phyloP scores from a whole-genome alignment of 2,797 vertebrate species.

The Catostomus latipinnis region DNA sequence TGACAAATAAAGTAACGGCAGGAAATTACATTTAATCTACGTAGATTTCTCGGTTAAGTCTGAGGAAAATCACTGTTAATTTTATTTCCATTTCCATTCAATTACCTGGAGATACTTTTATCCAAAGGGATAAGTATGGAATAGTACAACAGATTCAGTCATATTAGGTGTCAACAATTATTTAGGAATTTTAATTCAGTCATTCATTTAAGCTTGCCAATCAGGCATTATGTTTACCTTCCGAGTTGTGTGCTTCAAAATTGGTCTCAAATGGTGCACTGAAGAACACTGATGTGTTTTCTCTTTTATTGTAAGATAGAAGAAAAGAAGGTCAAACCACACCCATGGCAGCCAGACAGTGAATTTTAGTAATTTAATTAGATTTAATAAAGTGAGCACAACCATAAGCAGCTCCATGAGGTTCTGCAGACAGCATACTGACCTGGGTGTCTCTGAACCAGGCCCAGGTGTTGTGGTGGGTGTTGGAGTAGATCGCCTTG shows the following conservation, averaged over 20 bases:
- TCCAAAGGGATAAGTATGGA: too few relatives aligned
- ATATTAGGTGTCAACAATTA: too few relatives aligned
- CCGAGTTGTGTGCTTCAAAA: conserved; percentile 85
- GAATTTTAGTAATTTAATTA: neutral
- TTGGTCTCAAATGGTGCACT: conserved; percentile 87
- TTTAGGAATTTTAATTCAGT: neutral
- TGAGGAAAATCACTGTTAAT: too few relatives aligned
- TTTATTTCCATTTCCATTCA: too few relatives aligned
- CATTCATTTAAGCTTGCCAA: neutral
- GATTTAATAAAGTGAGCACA: conserved; percentile 6
- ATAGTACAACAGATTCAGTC: too few relatives aligned
- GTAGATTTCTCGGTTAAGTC: too few relatives aligned
- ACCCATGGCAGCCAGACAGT: neutral
- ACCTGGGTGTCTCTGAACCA: conserved; percentile 74
- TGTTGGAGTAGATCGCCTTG: conserved; percentile 90
- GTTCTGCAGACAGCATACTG: conserved; percentile 30
- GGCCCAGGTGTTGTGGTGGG: conserved; percentile 80
- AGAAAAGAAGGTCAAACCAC: conserved; percentile 13
- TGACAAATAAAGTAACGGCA: neutral
- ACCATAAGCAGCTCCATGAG: neutral
- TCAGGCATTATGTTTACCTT: conserved; percentile 78
- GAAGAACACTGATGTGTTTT: conserved; percentile 83
- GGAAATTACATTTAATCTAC: too few relatives aligned
- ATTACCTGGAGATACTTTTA: too few relatives aligned
- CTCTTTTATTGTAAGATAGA: conserved; percentile 79